Evolutionary conservation across 2,113 vertebrate species (phyloP), one percentile per base, ranked within the genome.

Genomic region (Glaucidium brasilianum): DNA sequence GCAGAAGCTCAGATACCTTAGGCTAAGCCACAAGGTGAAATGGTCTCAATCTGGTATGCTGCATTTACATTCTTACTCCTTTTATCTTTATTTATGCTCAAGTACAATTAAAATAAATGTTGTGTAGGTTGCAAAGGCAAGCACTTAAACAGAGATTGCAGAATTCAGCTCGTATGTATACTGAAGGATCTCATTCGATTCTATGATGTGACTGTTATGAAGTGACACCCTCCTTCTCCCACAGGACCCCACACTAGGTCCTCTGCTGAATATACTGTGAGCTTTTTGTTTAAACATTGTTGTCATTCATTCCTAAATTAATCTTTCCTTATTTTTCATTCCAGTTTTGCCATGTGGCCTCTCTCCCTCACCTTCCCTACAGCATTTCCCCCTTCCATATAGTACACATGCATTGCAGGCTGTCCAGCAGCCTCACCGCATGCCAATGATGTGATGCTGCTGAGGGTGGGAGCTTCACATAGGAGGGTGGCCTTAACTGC

Each of bases 91-190:
- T 86, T 88, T 76, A 37, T 73, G 26, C 39, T 37, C 56, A 64
- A 93, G 37, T 64, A 34, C 15, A 3, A 5, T 60, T 85, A n/a
- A 79, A 85, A 85, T 79, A 72, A 75, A 87, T 56, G 32, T 32
- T 83, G 29, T 94, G 75, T 86, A 35, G 4, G 13, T 90, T 92
- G 30, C 34, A 93, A 82, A 95, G 11, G 15, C 34, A 83, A 90
- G 12, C 29, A 55, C 13, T 88, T 88, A 18, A 76, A 35, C 18
- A 79, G 41, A 41, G 77, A n/a, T 34, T 90, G 20, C 85, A 93
- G 35, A 73, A 76, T 88, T 83, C n/a, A 62, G 6, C 30, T 90
- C 72, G 15, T n/a, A 26, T 2, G 1, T 72, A 21, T 63, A 39
- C 21, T 0, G 3, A n/a, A 75, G 26, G 17, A 45, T 68, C 49